Percentiles rank a stretch among this genome's conserved stretches.
These are phyloP conservation scores for Phthorimaea operculella DNA, from an alignment of 1,140 invertebrate genomes.

Conservation along the genomic window DNA sequence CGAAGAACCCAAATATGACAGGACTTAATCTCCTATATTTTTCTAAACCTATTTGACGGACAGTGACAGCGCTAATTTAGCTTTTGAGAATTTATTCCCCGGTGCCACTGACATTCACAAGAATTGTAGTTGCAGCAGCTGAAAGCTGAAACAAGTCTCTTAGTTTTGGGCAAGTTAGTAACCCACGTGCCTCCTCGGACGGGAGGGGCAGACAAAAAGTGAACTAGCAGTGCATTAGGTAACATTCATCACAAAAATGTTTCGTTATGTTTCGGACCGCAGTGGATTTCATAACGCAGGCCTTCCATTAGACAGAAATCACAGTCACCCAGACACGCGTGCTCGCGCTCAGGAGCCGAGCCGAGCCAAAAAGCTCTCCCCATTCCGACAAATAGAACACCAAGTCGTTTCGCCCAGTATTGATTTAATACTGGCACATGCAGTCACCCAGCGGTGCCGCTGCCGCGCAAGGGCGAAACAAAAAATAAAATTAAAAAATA, in stretches of 20 bases:
- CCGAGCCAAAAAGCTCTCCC: conserved; percentile 33
- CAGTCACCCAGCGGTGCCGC: conserved; percentile 27
- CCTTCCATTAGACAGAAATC: conserved; percentile 7
- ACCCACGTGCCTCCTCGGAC: background rate
- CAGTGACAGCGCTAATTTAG: no score
- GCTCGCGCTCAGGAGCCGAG: conserved; percentile 33
- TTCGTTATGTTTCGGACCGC: conserved; percentile 14
- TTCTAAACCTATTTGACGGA: no score
- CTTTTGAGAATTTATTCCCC: no score
- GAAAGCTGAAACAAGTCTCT: no score
- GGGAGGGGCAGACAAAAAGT: background rate
- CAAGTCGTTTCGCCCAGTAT: conserved; percentile 42
- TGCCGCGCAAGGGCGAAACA: conserved; percentile 32
- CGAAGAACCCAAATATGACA: no score
- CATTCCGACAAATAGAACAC: conserved; percentile 35
- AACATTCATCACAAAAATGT: conserved; percentile 6
- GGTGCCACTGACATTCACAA: no score
- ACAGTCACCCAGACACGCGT: conserved; percentile 14
- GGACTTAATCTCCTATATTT: no score
- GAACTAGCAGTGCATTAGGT: background rate
- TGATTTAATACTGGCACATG: conserved; percentile 58
- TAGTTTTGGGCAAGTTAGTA: no score
- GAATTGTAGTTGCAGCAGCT: no score
- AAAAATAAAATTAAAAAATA: conserved; percentile 65
- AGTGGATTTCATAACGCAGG: conserved; percentile 4